phyloP scores from a whole-genome alignment of 2,113 vertebrate genomes.

The Litocranius walleri region DNA sequence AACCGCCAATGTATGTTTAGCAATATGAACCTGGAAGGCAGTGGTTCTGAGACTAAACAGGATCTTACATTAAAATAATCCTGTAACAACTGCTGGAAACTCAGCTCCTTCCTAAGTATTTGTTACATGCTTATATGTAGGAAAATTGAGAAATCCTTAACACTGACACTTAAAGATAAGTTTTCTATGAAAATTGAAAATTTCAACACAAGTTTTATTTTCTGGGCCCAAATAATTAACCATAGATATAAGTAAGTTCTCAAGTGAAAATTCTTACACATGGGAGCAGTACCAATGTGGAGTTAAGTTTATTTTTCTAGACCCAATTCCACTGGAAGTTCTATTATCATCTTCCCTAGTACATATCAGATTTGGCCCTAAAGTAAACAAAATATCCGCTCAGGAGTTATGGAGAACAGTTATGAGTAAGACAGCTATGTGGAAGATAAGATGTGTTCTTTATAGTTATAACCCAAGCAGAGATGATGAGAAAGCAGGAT shows the following conservation, averaged over 20 bases:
- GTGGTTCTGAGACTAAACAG: background rate
- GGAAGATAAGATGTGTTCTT: background rate
- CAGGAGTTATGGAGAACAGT: background rate
- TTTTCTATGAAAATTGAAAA: background rate
- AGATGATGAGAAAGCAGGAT: background rate
- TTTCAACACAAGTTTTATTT: background rate
- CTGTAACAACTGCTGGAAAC: background rate
- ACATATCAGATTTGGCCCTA: background rate
- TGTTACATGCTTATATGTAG: background rate
- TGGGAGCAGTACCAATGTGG: background rate
- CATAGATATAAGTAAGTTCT: background rate
- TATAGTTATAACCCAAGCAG: background rate
- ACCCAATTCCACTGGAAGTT: background rate
- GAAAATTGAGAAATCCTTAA: background rate
- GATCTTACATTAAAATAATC: background rate
- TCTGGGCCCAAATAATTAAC: background rate
- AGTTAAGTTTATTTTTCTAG: background rate
- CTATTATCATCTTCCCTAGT: background rate
- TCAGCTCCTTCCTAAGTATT: background rate
- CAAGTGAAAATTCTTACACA: background rate
- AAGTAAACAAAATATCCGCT: background rate
- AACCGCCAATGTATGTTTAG: background rate
- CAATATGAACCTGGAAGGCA: background rate
- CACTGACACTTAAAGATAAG: background rate
- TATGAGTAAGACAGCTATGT: background rate